Evolutionary conservation across 2,797 vertebrate genomes (phyloP).

Genomic region (Onychomys arenicola): DNA sequence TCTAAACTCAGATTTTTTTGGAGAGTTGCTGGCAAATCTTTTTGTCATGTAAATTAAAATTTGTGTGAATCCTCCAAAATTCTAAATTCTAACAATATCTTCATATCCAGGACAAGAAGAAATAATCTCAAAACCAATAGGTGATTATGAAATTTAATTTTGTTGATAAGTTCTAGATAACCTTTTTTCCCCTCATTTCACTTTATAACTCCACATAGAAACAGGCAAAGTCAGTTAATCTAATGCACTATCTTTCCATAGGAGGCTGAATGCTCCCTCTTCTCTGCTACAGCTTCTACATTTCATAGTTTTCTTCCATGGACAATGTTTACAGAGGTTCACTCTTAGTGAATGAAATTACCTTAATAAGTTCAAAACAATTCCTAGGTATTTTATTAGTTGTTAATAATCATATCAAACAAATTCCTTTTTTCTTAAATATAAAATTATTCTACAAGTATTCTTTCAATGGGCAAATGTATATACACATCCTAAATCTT

Average conservation of each 20-base stretch:
- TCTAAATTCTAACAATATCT: constrained; percentile 54
- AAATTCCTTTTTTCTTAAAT: background rate
- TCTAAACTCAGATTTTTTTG: constrained; percentile 57
- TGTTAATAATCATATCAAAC: background rate
- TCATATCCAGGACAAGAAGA: constrained; percentile 47
- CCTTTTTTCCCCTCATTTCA: constrained; percentile 36
- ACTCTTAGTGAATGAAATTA: background rate
- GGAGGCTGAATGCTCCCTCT: background rate
- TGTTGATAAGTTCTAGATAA: constrained; percentile 5
- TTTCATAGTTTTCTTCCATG: background rate
- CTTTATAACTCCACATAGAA: constrained; percentile 62
- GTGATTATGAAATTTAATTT: constrained; percentile 1
- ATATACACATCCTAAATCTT: background rate
- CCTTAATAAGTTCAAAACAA: background rate
- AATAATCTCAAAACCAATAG: background rate
- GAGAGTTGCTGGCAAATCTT: background rate
- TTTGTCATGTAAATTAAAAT: constrained; percentile 68
- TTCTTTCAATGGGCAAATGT: background rate
- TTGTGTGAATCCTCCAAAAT: constrained; percentile 67
- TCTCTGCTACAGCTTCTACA: constrained; percentile 1
- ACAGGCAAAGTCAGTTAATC: background rate
- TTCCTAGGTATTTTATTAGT: background rate
- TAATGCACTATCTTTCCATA: background rate
- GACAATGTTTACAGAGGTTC: background rate
- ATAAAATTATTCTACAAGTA: background rate